Conservation (phyloP, 2,113 vertebrate genomes). For the Osmerus eperlanus region DNA sequence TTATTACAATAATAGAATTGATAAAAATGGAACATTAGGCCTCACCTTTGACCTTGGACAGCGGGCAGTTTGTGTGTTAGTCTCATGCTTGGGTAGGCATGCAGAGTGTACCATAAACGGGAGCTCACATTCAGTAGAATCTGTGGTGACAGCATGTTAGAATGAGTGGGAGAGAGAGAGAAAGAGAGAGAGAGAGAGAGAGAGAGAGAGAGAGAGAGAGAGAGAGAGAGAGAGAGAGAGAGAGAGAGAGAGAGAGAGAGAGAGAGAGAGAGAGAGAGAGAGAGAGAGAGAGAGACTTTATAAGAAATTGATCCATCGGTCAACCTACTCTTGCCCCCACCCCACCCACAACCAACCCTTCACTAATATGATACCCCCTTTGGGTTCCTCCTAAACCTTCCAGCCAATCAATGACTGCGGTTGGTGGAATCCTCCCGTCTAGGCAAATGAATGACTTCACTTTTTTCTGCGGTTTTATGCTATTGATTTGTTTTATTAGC, state of each 20-base stretch:
- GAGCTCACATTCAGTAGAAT: slow-evolving; percentile 58
- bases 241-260: too few species aligned
- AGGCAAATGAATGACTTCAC: slow-evolving; percentile 77
- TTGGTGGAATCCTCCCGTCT: slow-evolving; percentile 73
- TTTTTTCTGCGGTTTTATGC: slow-evolving; percentile 74
- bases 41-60: slow-evolving; percentile 62
- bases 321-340: slow-evolving; percentile 28
- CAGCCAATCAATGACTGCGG: slow-evolving; percentile 72
- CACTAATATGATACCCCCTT: slow-evolving; percentile 69
- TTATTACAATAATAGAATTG: slow-evolving; percentile 70
- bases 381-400: slow-evolving; percentile 68
- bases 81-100: slow-evolving; percentile 67
- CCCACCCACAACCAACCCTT: neutral
- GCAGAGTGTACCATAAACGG: slow-evolving; percentile 21
- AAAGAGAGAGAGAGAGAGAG: neutral
- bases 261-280: too few species aligned
- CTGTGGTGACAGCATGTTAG: slow-evolving; percentile 53
- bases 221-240: neutral
- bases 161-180: slow-evolving; percentile 18
- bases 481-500: slow-evolving; percentile 76
- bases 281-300: slow-evolving; percentile 24
- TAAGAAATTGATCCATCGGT: slow-evolving; percentile 65
- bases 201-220: neutral
- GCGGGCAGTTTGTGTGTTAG: slow-evolving; percentile 64
- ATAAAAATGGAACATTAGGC: slow-evolving; percentile 63